Conservation (phyloP, 2,888 invertebrate species). For the Tricholauxania praeusta region DNA sequence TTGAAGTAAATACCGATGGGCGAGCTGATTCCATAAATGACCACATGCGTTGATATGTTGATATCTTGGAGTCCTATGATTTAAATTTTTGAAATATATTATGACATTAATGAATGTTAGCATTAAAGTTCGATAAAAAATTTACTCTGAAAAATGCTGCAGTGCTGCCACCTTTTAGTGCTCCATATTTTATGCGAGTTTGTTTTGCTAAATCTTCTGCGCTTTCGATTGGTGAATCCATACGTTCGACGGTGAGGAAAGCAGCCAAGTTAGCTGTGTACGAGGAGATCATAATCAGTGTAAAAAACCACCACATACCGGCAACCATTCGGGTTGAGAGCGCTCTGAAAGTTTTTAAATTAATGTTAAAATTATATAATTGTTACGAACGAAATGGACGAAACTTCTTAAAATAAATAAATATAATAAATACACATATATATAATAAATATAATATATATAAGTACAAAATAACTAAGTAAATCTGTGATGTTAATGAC, state of each 20-base stretch:
- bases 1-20: conserved; percentile 87
- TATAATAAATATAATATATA: no score
- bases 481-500: no score
- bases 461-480: no score
- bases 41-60: conserved; percentile 96
- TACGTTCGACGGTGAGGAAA: conserved; percentile 90
- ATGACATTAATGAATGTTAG: neutral
- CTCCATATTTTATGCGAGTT: conserved; percentile 97
- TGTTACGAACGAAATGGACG: neutral
- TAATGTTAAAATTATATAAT: neutral
- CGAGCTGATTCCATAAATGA: conserved; percentile 91
- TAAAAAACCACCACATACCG: conserved; percentile 97
- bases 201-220: conserved; percentile 97
- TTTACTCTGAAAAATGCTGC: conserved; percentile 91
- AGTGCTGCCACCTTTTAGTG: conserved; percentile 92
- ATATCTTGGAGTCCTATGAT: conserved; percentile 88
- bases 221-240: conserved; percentile 95
- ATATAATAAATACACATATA: no score
- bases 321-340: conserved; percentile 68
- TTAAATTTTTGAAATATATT: neutral
- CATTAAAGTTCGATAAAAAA: neutral
- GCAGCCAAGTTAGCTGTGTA: conserved; percentile 97
- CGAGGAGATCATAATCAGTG: conserved; percentile 94
- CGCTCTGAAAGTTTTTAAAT: conserved; percentile 53
- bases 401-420: no score